Evolutionary conservation across 2,113 vertebrate genomes (phyloP).

Genomic region (Sorex fumeus): DNA sequence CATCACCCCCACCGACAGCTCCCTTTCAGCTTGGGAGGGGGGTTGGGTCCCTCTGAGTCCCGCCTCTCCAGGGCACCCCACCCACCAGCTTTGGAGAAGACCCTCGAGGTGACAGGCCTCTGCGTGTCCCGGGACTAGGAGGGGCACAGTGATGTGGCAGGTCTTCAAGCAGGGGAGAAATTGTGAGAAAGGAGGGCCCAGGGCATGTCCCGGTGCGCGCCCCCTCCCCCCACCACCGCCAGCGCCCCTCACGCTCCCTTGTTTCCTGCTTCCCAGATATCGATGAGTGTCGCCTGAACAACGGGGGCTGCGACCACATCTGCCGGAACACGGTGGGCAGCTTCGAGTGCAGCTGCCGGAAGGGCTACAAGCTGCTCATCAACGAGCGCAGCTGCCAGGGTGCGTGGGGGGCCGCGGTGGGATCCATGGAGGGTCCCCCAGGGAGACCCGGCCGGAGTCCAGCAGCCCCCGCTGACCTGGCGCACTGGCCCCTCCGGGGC

Average conservation of each 20-base stretch:
- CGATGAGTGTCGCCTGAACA: conserved; percentile 96
- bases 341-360: conserved; percentile 99
- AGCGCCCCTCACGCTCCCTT: not conserved
- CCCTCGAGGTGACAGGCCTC: not conserved
- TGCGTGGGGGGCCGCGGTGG: no score
- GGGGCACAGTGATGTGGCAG: not conserved
- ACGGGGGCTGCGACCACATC: conserved; percentile 98
- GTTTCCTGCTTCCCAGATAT: conserved; percentile 91
- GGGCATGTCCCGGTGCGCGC: not conserved
- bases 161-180: not conserved
- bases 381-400: conserved; percentile 97
- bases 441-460: no score
- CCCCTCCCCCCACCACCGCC: no score
- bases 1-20: no score
- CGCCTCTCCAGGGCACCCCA: conserved; percentile 34
- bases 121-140: no score
- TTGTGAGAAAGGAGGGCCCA: not conserved
- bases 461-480: no score
- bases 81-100: not conserved
- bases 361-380: conserved; percentile 98
- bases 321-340: conserved; percentile 98
- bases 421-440: not conserved
- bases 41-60: conserved; percentile 51
- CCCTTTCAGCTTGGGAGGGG: conserved; percentile 45
- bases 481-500: not conserved